Evolutionary conservation across 2,888 invertebrate genomes (phyloP).

Genomic region (Hirtodrosophila alboralis): DNA sequence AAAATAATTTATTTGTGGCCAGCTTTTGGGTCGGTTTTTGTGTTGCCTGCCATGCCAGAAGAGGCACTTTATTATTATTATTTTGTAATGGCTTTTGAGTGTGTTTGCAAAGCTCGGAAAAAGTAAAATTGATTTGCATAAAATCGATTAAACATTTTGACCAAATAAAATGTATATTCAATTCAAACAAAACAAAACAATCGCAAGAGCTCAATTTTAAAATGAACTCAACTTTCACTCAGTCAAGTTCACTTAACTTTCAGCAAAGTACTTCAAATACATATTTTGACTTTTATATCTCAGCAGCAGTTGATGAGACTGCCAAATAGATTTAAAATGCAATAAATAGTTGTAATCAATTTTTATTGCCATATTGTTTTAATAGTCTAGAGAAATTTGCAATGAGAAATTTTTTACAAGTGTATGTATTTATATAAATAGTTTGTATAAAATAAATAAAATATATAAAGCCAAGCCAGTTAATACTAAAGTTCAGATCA

Average conservation of each 20-base stretch:
- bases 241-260: constrained; percentile 14
- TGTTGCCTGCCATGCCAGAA: constrained; percentile 16
- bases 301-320: constrained; percentile 1
- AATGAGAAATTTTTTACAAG: no score
- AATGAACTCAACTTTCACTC: constrained; percentile 2
- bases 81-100: constrained; percentile 79
- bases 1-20: constrained; percentile 72
- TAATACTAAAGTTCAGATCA: no score
- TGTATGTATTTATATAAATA: no score
- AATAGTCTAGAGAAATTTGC: no score
- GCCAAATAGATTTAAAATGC: no score
- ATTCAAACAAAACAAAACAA: constrained; percentile 48
- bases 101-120: constrained; percentile 52
- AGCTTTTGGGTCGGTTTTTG: constrained; percentile 29
- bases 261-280: constrained; percentile 18
- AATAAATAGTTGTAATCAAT: no score
- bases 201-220: constrained; percentile 15
- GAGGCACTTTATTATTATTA: constrained; percentile 65
- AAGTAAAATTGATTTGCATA: constrained; percentile 74
- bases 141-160: constrained; percentile 73
- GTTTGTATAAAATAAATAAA: no score
- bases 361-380: no score
- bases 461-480: no score
- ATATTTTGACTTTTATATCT: neutral
- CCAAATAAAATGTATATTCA: constrained; percentile 70